A percentile compares a stretch with the other conserved stretches of the same genome.
Conservation (phyloP, 2,888 invertebrate species). For the Agrilus mali region DNA sequence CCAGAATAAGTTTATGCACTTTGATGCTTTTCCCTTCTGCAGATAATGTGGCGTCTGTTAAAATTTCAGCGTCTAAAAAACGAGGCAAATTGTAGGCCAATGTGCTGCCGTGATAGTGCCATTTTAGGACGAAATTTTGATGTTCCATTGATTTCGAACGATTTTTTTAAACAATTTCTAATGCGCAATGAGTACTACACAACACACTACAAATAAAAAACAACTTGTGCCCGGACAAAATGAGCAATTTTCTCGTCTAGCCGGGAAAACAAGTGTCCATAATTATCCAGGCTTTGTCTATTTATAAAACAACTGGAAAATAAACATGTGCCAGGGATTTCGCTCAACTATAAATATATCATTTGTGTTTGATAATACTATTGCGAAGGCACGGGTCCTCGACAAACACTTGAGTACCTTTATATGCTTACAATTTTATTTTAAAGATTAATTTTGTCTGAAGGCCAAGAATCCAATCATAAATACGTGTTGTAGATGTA, state of each 20-base stretch:
- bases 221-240: slow-evolving; percentile 4
- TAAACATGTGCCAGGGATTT: slow-evolving; percentile 33
- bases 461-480: too few species aligned
- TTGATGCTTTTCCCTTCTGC: slow-evolving; percentile 73
- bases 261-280: slow-evolving; percentile 20
- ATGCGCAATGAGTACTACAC: too few species aligned
- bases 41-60: slow-evolving; percentile 78
- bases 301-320: slow-evolving; percentile 32
- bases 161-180: slow-evolving; percentile 6
- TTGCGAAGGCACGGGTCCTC: too few species aligned
- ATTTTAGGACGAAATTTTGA: slow-evolving; percentile 30
- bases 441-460: too few species aligned
- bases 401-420: too few species aligned
- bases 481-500: too few species aligned
- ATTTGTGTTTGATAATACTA: slow-evolving; percentile 9
- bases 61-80: slow-evolving; percentile 64
- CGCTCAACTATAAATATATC: slow-evolving; percentile 20
- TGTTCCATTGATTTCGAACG: slow-evolving; percentile 8
- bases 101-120: slow-evolving; percentile 32
- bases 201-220: too few species aligned
- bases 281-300: slow-evolving; percentile 31
- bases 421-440: too few species aligned
- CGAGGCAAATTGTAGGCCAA: slow-evolving; percentile 65
- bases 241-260: slow-evolving; percentile 24
- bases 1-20: slow-evolving; percentile 76